Evolutionary conservation across 2,113 vertebrate genomes (phyloP).

Genomic region (Morone chrysops): DNA sequence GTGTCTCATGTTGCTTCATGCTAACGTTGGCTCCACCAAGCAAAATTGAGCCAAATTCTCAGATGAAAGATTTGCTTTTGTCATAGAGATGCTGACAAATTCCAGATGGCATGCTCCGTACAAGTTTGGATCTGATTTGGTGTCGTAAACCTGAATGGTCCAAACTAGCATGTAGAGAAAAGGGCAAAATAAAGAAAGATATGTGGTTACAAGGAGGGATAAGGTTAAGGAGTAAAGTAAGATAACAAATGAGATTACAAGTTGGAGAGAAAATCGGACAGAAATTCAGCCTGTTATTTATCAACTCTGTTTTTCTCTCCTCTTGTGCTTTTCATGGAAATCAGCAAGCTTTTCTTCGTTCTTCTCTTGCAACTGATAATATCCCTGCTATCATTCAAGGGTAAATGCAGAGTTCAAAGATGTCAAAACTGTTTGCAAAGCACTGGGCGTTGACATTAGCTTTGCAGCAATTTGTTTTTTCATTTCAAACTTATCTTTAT

Average conservation of each 20-base stretch:
- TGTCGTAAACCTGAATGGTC: background rate
- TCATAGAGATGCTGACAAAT: background rate
- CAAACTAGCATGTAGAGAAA: background rate
- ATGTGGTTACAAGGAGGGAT: background rate
- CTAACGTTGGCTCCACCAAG: background rate
- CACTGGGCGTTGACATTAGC: conserved; percentile 60
- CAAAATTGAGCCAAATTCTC: background rate
- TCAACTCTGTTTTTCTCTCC: conserved; percentile 31
- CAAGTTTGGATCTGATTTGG: conserved; percentile 35
- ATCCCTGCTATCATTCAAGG: conserved; percentile 56
- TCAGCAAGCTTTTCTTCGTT: conserved; percentile 35
- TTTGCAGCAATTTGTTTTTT: conserved; percentile 61
- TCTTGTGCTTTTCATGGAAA: conserved; percentile 32
- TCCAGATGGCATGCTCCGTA: background rate
- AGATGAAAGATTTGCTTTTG: conserved; percentile 14
- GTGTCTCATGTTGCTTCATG: conserved; percentile 27
- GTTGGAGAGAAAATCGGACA: background rate
- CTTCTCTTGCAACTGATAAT: conserved; percentile 59
- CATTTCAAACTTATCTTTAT: conserved; percentile 72
- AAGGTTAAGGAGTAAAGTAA: background rate
- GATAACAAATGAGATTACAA: background rate
- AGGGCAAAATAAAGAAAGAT: background rate
- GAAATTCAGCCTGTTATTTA: conserved; percentile 15
- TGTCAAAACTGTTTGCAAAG: conserved; percentile 74
- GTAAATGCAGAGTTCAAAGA: conserved; percentile 73